Base-by-base conservation (phyloP, 2,113 vertebrate genomes). In the Mystacornis crossleyi region DNA sequence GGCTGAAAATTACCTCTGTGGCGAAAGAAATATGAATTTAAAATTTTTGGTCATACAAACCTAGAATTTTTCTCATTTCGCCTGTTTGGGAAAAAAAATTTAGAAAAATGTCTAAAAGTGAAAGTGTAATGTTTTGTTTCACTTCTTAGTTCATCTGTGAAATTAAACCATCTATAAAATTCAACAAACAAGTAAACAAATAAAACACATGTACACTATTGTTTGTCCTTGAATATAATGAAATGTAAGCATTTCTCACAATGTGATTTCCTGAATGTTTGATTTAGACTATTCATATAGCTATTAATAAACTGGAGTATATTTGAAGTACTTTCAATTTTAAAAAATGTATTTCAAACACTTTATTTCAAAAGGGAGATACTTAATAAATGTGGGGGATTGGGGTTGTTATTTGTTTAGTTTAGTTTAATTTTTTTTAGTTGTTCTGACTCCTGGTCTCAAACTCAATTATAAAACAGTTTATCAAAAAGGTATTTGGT, bases 381-480 rank as follows among this genome's bases (percentile, higher is more conserved):
- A 38, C 10, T 78, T 82, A 66, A 48, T 61, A 95, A 62, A 17
- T 54, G 4, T 47, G 12, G 14, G 4, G 10, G 4, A 3, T 17
- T 89, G 2, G 2, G 9, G 4, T 1, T 57, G 8, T 3, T 6
- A 28, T 14, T 45, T 58, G 7, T 43, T 73, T 73, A 23, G 28
- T 45, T 69, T 28, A 14, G 14, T 55, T 40, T 28, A 4, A 1
- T 31, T 64, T 74, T 61, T 71, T 29, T 25, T 5, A 72, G 81
- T 73, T 60, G 26, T 84, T 66, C 45, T 82, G 47, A 60, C 26
- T 73, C 45, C 25, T 75, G 20, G 33, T 87, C 51, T 85, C 61
- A 71, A 97, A 89, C 42, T 0, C 14, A 95, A 40, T 95, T 90
- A 86, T 69, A 73, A 78, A 93, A 71, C 3, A 21, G 12, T 92